Evolutionary conservation across 2,797 vertebrate species (phyloP), one percentile per base, ranked within the genome.

Genomic region (Caiman crocodilus): DNA sequence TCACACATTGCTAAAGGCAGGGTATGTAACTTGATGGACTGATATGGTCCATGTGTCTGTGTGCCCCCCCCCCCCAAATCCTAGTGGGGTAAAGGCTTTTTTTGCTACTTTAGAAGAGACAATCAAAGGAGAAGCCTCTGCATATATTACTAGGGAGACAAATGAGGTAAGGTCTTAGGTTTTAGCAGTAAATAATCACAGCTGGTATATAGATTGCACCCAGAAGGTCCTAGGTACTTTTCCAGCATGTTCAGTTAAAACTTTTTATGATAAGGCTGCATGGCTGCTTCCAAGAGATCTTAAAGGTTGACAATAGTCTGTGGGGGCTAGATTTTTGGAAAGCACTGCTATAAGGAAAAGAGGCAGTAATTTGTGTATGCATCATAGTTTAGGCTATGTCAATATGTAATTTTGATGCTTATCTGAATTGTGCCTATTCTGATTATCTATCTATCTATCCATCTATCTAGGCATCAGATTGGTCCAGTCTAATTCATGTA

Each of bases 91-190:
- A 79, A 84, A 4, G 16, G 10, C 1, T 95, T 8, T 7, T 76
- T 85, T 93, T 57, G 12, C 64, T 50, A 2, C 12, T 50, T 23
- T 14, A 2, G 56, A 69, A 6, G 1, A 56, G 17, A 50, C 10
- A 50, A 10, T 50, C 42, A 10, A 93, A 79, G 14, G 23, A 87
- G 23, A 87, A 3, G 17, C 5, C 30, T 5, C 23, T 90, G 75
- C 12, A 77, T 89, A 89, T 91, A 14, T 76, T 88, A 30, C 32
- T 83, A 4, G 30, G 28, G 17, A 69, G 79, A 76, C 32, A 50
- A n/a, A 65, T 32, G 16, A 42, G 18, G 64, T 79, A 90, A 85
- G 23, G 4, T 3, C 30, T 94, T 79, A 50, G 8, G 82, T 71
- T 23, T 79, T 50, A 10, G 42, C 42, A 50, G 42, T 50, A 50